Conservation (phyloP, 2,113 vertebrate species). For the Hippopotamus amphibius region DNA sequence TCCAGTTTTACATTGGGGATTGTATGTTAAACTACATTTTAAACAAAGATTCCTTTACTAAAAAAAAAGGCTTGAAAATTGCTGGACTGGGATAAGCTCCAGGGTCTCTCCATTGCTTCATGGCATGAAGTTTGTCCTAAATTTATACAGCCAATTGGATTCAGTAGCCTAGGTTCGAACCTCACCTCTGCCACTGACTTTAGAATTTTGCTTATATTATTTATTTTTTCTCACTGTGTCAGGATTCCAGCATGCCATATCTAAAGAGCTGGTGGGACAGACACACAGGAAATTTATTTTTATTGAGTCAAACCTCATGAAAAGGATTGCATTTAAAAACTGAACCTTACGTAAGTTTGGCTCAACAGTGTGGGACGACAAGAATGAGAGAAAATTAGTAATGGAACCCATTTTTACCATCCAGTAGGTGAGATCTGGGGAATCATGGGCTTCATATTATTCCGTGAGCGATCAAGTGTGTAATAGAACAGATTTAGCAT, state of each 20-base stretch:
- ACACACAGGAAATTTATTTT: neutral
- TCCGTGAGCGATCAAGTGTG: neutral
- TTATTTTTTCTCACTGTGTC: neutral
- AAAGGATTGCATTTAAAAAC: slow-evolving; percentile 32
- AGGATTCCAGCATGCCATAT: neutral
- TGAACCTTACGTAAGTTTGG: neutral
- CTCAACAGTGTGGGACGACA: neutral
- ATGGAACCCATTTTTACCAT: slow-evolving; percentile 11
- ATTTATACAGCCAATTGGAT: neutral
- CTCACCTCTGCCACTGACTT: neutral
- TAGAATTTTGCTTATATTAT: neutral
- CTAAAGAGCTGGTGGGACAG: neutral
- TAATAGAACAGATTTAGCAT: neutral
- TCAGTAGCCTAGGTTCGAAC: neutral
- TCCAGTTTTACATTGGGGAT: neutral
- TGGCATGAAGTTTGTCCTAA: neutral
- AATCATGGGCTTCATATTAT: neutral
- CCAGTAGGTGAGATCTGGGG: neutral
- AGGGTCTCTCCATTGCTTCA: neutral
- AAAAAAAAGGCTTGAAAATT: neutral
- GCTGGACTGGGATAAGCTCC: neutral
- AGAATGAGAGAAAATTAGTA: slow-evolving; percentile 11
- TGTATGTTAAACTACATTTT: neutral
- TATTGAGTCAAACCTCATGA: neutral
- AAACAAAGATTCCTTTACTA: neutral